Evolutionary conservation across 2,113 vertebrate species (phyloP).

Genomic region (Sinocyclocheilus maitianheensis): DNA sequence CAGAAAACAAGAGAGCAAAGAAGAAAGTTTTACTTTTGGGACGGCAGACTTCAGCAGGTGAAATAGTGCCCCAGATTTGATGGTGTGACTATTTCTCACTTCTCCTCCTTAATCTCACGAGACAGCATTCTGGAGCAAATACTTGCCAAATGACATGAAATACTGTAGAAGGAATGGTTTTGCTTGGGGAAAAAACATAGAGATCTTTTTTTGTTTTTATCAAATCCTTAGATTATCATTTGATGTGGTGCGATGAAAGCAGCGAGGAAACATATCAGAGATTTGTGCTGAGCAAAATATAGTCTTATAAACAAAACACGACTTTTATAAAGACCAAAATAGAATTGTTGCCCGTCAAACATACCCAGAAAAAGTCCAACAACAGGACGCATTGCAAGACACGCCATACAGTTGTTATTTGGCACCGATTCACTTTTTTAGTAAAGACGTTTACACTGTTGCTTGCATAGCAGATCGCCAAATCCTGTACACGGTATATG

Average conservation of each 20-base stretch:
- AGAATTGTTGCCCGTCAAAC: background rate
- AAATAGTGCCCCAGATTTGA: constrained; percentile 54
- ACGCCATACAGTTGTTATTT: background rate
- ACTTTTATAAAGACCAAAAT: constrained; percentile 1
- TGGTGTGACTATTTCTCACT: constrained; percentile 52
- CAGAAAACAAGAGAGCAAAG: constrained; percentile 32
- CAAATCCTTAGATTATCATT: constrained; percentile 44
- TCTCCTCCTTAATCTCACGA: constrained; percentile 40
- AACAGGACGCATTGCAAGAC: background rate
- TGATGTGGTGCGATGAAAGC: constrained; percentile 50
- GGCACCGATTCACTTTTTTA: constrained; percentile 57
- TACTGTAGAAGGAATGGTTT: constrained; percentile 50
- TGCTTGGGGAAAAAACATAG: constrained; percentile 48
- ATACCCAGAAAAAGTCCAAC: background rate
- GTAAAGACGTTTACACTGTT: constrained; percentile 60
- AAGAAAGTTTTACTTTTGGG: constrained; percentile 45
- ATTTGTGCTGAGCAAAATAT: constrained; percentile 53
- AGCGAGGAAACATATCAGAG: constrained; percentile 4
- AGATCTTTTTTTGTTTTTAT: constrained; percentile 47
- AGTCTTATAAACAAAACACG: background rate
- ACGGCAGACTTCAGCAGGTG: constrained; percentile 46
- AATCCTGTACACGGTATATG: constrained; percentile 66
- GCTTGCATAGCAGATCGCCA: constrained; percentile 66
- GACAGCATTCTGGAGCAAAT: constrained; percentile 37
- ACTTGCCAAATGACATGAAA: constrained; percentile 47